Base-by-base conservation (phyloP, 2,888 invertebrate species). In the Tethea ocularis region DNA sequence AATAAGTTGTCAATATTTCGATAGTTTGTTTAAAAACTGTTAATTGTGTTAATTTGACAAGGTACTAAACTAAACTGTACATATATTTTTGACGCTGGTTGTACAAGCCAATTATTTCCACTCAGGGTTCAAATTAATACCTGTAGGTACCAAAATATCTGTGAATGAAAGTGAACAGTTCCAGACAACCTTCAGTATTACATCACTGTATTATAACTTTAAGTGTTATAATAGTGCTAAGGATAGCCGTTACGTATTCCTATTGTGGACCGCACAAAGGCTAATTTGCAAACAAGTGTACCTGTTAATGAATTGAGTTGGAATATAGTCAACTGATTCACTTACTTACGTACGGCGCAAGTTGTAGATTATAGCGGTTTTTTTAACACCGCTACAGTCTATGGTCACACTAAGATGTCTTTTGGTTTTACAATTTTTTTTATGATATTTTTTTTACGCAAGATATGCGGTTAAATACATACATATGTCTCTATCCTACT, bases 201-300 rank as follows among this genome's bases (percentile, higher is more conserved):
- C 54, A 33, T 54, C 20, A 54, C 20, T 36, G n/a, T 20, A 54
- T 33, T 33, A 33, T 10, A 13, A 53, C 17, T 17, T 10, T 13
- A 33, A 33, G 10, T 46, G 46, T 17, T 20, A 20, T 20, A 41
- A 41, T 17, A 36, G 36, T 15, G 17, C 8, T 29, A n/a, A 11
- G 33, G 17, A 4, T 17, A 53, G 53, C 60, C 63, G 57, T 62
- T 66, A 66, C 67, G 68, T 63, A 58, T 57, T 56, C 54, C 64
- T 68, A 72, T 73, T 76, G 68, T 74, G 61, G 58, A 59, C 59
- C 51, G 66, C 62, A 82, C 82, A 80, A 82, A 79, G 70, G 66
- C 74, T 75, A 72, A 82, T 82, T 82, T 82, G 78, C 83, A 82
- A 81, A 79, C 82, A 78, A 80, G 73, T 76, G 72, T 66, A 63